These are phyloP conservation scores for Phaonia tiefii DNA, from an alignment of 2,888 invertebrate species.

Conservation along the genomic window DNA sequence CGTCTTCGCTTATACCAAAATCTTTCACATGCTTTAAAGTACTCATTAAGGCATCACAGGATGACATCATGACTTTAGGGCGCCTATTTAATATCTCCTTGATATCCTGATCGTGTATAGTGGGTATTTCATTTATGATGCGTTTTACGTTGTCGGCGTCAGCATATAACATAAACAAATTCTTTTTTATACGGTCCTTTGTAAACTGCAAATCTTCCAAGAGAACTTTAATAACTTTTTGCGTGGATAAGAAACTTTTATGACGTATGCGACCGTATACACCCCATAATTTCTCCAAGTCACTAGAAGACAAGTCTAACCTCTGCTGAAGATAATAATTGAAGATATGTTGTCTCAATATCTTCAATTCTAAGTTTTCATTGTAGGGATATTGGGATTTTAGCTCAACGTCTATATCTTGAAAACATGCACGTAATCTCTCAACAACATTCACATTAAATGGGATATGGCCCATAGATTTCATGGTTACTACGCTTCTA, in stretches of 20 bases:
- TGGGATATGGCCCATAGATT: slow-evolving; percentile 79
- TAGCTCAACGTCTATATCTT: slow-evolving; percentile 68
- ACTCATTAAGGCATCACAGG: slow-evolving; percentile 82
- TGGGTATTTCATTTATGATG: slow-evolving; percentile 82
- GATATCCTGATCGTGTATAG: slow-evolving; percentile 83
- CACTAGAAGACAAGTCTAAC: slow-evolving; percentile 78
- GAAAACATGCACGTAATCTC: slow-evolving; percentile 75
- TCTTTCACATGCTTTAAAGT: slow-evolving; percentile 83
- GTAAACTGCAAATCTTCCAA: slow-evolving; percentile 83
- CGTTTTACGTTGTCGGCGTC: slow-evolving; percentile 83
- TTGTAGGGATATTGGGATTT: slow-evolving; percentile 57
- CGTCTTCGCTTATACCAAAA: slow-evolving; percentile 82
- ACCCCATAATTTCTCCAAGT: slow-evolving; percentile 77
- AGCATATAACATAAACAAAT: slow-evolving; percentile 83
- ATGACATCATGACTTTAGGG: slow-evolving; percentile 85
- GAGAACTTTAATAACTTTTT: slow-evolving; percentile 82
- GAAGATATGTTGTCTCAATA: slow-evolving; percentile 75
- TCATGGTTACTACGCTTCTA: slow-evolving; percentile 78
- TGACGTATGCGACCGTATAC: slow-evolving; percentile 77
- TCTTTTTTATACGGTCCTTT: slow-evolving; percentile 82
- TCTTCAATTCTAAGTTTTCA: slow-evolving; percentile 73
- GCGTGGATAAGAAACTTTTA: slow-evolving; percentile 82
- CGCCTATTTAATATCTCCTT: slow-evolving; percentile 82
- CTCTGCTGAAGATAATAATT: slow-evolving; percentile 79
- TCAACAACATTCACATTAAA: slow-evolving; percentile 78